Conservation (phyloP, 1,140 invertebrate species). For the Idris sp. region DNA sequence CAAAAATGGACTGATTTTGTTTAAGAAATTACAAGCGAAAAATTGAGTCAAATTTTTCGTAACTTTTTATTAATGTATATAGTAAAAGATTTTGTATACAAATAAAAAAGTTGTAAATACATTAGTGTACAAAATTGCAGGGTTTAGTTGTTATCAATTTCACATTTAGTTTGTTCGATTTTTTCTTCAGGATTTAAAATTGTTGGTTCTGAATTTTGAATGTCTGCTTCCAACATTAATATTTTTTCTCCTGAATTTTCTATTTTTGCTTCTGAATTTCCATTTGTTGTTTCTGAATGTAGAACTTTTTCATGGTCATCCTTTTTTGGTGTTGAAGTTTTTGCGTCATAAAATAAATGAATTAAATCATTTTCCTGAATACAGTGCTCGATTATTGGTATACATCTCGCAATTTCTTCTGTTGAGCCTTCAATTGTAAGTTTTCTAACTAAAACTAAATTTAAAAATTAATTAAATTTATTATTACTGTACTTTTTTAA, state of each 20-base stretch:
- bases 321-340: not conserved
- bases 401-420: constrained; percentile 81
- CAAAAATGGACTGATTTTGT: constrained; percentile 33
- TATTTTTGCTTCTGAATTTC: too few relatives aligned
- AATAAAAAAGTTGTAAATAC: too few relatives aligned
- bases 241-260: too few relatives aligned
- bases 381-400: constrained; percentile 81
- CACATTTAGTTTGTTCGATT: too few relatives aligned
- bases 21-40: constrained; percentile 38
- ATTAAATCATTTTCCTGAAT: constrained; percentile 78
- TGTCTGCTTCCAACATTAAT: too few relatives aligned
- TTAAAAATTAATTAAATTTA: constrained; percentile 28
- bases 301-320: not conserved
- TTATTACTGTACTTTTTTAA: not conserved
- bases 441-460: constrained; percentile 74
- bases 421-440: constrained; percentile 80
- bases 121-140: too few relatives aligned
- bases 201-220: too few relatives aligned
- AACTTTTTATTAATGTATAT: constrained; percentile 1
- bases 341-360: not conserved
- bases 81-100: not conserved
- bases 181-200: too few relatives aligned
- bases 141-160: too few relatives aligned
- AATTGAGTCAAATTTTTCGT: constrained; percentile 17
- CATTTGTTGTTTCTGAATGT: too few relatives aligned